Base-by-base conservation (phyloP, 2,797 vertebrate genomes). In the Molossus alvarezi region DNA sequence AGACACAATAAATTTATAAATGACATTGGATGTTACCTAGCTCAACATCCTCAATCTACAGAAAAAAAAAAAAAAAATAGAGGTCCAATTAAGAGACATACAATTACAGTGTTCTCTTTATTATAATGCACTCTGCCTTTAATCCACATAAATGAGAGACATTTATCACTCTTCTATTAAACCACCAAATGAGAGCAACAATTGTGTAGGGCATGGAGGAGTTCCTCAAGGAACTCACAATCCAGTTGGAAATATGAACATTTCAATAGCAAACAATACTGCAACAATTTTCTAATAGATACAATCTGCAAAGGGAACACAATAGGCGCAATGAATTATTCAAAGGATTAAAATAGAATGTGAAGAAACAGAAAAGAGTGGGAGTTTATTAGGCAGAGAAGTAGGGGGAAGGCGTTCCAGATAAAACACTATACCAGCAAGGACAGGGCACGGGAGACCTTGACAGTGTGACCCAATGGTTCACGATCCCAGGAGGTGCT, bases 321-420 rank as follows among this genome's bases (percentile, higher is more conserved):
- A 95, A 75, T n/a, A 83, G 25, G 8, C 95, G 9, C 23, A 83
- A 91, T 93, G 17, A 95, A 91, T 91, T 77, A 94, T 77, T 94
- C 80, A 91, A 79, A 81, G 29, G 5, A 67, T 90, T 93, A 60
- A 88, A 95, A 92, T 21, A 69, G 94, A 92, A 58, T 55, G 27
- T 85, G 51, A 93, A 81, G 18, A 75, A 90, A 60, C 29, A 10
- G 21, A 84, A 72, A 51, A 85, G 51, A 73, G 10, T 37, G 23
- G 5, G 10, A 80, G 53, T 71, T 94, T 65, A 64, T 91, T 45
- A 93, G 67, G 17, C 41, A 95, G 58, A 91, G n/a, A 71, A 69
- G 1, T 2, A 45, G 4, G 8, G 15, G 6, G 60, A 72, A 88
- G 20, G 0, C 5, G 14, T 85, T 77, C 14, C 33, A 62, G 75